Evolutionary conservation across 2,888 invertebrate genomes (phyloP).

Genomic region (Capitulum mitella): DNA sequence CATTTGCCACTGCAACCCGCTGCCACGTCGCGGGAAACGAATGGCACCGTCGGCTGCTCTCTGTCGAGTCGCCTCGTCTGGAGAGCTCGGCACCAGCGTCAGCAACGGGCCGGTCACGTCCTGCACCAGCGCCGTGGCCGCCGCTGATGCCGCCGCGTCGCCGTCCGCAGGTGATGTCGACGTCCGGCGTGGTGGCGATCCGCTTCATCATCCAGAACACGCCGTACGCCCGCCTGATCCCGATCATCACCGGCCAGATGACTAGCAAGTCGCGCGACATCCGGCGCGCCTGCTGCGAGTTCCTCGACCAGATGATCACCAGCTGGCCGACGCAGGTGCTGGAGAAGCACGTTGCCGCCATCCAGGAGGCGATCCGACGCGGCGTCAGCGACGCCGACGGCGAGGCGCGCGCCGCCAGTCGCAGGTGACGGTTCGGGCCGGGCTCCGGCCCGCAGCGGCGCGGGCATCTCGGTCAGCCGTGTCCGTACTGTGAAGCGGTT

Average conservation of each 20-base stretch:
- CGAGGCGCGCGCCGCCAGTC: background rate
- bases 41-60: too few species aligned
- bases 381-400: background rate
- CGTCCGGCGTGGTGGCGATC: constrained; percentile 74
- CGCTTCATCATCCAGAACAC: constrained; percentile 79
- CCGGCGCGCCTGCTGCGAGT: constrained; percentile 66
- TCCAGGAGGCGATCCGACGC: constrained; percentile 67
- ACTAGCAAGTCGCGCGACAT: constrained; percentile 84
- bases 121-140: background rate
- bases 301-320: constrained; percentile 68
- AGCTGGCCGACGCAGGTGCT: constrained; percentile 74
- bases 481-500: too few species aligned
- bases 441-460: background rate
- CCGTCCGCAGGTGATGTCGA: constrained; percentile 65
- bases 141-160: constrained; percentile 6
- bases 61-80: too few species aligned
- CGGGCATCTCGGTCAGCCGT: background rate
- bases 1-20: too few species aligned
- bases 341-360: constrained; percentile 65
- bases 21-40: too few species aligned
- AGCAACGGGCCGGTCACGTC: too few species aligned
- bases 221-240: constrained; percentile 68
- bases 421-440: background rate
- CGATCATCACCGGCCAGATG: constrained; percentile 61
- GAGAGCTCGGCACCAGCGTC: too few species aligned